Base-by-base conservation (phyloP, 2,888 invertebrate genomes). In the Agonopterix alstromeriana region DNA sequence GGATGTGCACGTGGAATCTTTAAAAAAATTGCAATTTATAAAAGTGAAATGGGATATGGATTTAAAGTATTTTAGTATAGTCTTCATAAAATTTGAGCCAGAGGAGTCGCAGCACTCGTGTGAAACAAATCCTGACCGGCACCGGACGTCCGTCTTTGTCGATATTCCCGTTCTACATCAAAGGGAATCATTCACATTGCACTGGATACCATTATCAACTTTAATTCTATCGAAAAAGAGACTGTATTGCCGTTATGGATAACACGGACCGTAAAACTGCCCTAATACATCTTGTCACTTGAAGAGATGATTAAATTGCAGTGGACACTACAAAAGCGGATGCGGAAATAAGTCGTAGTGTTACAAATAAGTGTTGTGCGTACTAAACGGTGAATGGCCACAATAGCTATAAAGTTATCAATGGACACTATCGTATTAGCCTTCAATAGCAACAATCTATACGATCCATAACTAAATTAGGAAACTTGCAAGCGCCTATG, bases 121-220 rank as follows among this genome's bases (percentile, higher is more conserved):
- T 85, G 86, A 85, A 86, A 85, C 80, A 81, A 87, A 86, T 86
- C 86, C 87, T 86, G 85, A 86, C 88, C 88, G 87, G 87, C 80
- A 86, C 83, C 88, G 88, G 88, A 88, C 87, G 78, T 88, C 88
- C 88, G 88, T 84, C 87, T 87, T 85, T 82, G 84, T 81, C 82
- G 82, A 85, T 86, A 84, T 87, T 86, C 86, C 85, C 81, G 81
- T 85, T 81, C 81, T 69, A 87, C 87, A 77, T 87, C 87, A 87
- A 87, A 87, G 83, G 78, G 81, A 82, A 65, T 70, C 70, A 73
- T 70, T 65, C 57, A 70, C 67, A 65, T 66, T 50, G 47, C 59
- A 57, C 55, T 49, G 51, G 72, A 73, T 66, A 67, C 74, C 61
- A 78, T 65, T 72, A 75, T 77, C 66, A 71, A 80, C 84, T 75